Evolutionary conservation across 2,888 invertebrate species (phyloP).

Genomic region (Scelioninae gen. 1): DNA sequence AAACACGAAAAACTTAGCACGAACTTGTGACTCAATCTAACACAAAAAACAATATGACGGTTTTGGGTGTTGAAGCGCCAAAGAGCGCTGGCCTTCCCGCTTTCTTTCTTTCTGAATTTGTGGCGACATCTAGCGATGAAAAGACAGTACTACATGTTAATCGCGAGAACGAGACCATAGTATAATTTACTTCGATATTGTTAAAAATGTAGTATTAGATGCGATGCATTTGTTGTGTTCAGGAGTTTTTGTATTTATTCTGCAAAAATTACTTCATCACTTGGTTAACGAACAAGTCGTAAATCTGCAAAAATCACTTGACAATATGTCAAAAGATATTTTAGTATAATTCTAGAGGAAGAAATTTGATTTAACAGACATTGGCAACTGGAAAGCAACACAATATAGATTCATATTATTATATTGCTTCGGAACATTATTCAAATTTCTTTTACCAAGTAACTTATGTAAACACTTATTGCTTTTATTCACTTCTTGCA

Average conservation of each 20-base stretch:
- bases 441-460: slow-evolving; percentile 1
- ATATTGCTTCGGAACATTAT: slow-evolving; percentile 15
- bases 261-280: neutral
- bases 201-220: slow-evolving; percentile 9
- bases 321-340: neutral
- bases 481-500: slow-evolving; percentile 2
- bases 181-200: neutral
- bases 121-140: too few relatives aligned
- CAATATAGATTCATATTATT: slow-evolving; percentile 12
- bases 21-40: slow-evolving; percentile 6
- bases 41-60: slow-evolving; percentile 30
- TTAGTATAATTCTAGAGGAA: slow-evolving; percentile 2
- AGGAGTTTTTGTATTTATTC: neutral
- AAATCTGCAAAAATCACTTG: neutral
- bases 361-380: slow-evolving; percentile 10
- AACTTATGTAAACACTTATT: slow-evolving; percentile 9
- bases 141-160: too few relatives aligned
- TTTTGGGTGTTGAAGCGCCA: too few relatives aligned
- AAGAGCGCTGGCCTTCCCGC: too few relatives aligned
- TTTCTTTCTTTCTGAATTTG: too few relatives aligned
- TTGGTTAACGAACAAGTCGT: neutral
- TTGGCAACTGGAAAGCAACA: slow-evolving; percentile 14
- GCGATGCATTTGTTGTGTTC: slow-evolving; percentile 10
- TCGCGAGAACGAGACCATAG: too few relatives aligned
- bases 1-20: neutral